phyloP scores from a whole-genome alignment of 64 coral and sea anemone species.

The Montipora cactus region DNA sequence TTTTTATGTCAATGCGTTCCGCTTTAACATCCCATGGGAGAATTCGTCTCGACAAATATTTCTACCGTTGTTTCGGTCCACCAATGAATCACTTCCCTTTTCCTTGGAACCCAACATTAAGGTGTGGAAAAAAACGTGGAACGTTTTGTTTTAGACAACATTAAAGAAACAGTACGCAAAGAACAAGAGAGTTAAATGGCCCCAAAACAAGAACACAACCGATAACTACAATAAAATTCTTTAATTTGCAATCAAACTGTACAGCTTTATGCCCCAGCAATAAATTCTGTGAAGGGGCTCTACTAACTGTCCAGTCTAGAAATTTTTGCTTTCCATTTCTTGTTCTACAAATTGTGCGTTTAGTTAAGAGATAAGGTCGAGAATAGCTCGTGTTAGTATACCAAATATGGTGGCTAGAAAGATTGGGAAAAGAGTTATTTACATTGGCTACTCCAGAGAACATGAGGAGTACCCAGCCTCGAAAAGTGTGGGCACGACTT shows the following conservation, averaged over 20 bases:
- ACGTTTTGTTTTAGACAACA: too few relatives aligned
- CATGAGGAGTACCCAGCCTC: too few relatives aligned
- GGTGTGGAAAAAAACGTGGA: too few relatives aligned
- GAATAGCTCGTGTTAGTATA: not conserved
- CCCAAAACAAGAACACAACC: not conserved
- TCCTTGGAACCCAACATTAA: too few relatives aligned
- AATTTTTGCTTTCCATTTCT: not conserved
- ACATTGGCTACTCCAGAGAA: not conserved
- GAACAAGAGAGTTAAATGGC: too few relatives aligned
- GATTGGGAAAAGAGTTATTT: not conserved
- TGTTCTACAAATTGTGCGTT: not conserved
- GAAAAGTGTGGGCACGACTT: not conserved
- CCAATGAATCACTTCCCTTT: too few relatives aligned
- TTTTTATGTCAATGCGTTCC: too few relatives aligned
- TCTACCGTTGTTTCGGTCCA: too few relatives aligned
- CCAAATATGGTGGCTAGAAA: not conserved
- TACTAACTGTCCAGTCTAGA: not conserved
- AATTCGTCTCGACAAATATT: too few relatives aligned
- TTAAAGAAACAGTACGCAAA: too few relatives aligned
- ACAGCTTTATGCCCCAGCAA: not conserved
- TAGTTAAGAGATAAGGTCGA: not conserved
- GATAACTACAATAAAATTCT: conserved; percentile 17
- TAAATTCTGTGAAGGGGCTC: not conserved
- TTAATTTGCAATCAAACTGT: conserved; percentile 8
- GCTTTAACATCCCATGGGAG: too few relatives aligned